phyloP scores from a whole-genome alignment of 2,888 invertebrate species.

The Caprella mutica region DNA sequence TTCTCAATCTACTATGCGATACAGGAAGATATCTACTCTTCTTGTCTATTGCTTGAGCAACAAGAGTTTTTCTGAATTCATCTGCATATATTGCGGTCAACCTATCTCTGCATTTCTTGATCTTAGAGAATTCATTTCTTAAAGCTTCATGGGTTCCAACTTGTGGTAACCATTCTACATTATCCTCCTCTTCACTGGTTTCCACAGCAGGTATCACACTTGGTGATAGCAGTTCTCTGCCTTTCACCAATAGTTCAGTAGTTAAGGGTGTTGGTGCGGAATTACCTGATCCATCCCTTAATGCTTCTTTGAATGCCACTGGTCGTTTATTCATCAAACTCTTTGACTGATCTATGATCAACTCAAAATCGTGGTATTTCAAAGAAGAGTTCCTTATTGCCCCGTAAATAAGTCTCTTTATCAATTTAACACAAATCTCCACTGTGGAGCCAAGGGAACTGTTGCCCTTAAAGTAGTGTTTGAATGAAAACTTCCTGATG shows the following conservation, averaged over 20 bases:
- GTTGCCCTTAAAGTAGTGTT: constrained; percentile 9
- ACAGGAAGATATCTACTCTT: no score
- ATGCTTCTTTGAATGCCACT: background rate
- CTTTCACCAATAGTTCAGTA: background rate
- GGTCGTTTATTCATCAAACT: constrained; percentile 2
- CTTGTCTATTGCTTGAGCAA: no score
- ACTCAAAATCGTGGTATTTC: background rate
- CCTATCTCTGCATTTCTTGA: no score
- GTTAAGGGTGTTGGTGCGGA: background rate
- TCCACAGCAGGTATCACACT: background rate
- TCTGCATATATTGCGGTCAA: no score
- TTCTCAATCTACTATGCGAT: no score
- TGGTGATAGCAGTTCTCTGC: background rate
- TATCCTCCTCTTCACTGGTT: no score
- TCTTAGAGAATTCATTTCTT: no score
- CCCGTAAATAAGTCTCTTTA: background rate
- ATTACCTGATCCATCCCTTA: background rate
- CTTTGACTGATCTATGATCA: background rate
- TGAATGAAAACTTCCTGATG: background rate
- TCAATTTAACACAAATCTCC: constrained; percentile 7
- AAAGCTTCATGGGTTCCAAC: no score
- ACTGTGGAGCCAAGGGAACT: constrained; percentile 6
- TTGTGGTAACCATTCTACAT: no score
- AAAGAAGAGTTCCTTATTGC: background rate
- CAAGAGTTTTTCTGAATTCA: no score